phyloP scores from a whole-genome alignment of 2,888 invertebrate species.

The Cephus spinipes region DNA sequence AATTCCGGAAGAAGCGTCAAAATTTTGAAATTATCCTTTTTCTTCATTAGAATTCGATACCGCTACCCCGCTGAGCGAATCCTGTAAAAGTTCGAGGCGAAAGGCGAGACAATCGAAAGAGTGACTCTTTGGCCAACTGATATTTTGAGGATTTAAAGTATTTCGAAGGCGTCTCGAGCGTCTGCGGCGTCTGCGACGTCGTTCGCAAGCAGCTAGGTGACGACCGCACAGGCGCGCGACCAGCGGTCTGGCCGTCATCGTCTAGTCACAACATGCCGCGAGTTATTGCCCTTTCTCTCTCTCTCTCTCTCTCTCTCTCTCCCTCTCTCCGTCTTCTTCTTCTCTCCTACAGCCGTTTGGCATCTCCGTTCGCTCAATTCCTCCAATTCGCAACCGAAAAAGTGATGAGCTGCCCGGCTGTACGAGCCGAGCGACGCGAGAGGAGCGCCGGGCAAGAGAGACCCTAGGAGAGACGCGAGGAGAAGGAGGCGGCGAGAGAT shows the following conservation, averaged over 20 bases:
- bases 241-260: constrained; percentile 60
- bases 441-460: background rate
- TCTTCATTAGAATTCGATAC: no score
- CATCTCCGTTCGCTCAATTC: constrained; percentile 45
- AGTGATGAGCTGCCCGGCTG: constrained; percentile 34
- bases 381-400: constrained; percentile 50
- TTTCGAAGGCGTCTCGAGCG: no score
- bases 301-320: constrained; percentile 33
- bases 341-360: constrained; percentile 11
- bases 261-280: constrained; percentile 56
- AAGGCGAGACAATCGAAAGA: no score
- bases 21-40: no score
- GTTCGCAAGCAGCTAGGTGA: no score
- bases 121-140: no score
- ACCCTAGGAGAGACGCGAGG: background rate
- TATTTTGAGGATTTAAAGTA: no score
- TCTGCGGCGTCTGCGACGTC: no score
- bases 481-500: constrained; percentile 5
- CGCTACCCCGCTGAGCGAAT: no score
- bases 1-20: no score
- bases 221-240: constrained; percentile 40
- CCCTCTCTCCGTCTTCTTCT: constrained; percentile 17
- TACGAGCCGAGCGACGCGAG: constrained; percentile 1
- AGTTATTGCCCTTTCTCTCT: constrained; percentile 51
- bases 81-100: no score